Percentiles rank a stretch among this genome's conserved stretches.
Evolutionary conservation across 1,140 invertebrate genomes (phyloP).

Genomic region (Scaptomyza pallida): DNA sequence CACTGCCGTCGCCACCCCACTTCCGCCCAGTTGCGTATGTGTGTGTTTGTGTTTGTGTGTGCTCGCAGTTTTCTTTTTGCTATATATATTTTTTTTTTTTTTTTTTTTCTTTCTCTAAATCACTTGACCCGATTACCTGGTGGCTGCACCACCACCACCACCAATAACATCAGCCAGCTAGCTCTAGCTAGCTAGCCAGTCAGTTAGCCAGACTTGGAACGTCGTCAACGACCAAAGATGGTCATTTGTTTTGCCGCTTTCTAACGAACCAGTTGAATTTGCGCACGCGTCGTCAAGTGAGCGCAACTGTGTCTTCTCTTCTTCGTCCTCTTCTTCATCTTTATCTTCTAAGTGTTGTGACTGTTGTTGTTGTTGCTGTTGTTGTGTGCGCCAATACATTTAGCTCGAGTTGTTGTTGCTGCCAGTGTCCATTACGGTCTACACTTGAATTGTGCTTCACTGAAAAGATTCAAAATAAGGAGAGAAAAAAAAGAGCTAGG

Average conservation of each 20-base stretch:
- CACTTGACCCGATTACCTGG: slow-evolving; percentile 80
- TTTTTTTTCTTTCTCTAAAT: slow-evolving; percentile 71
- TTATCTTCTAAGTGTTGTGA: slow-evolving; percentile 1
- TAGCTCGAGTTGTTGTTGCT: slow-evolving; percentile 12
- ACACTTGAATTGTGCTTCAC: slow-evolving; percentile 42
- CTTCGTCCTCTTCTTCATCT: neutral
- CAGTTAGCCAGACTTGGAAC: slow-evolving; percentile 10
- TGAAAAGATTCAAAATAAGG: slow-evolving; percentile 8
- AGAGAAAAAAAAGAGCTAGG: slow-evolving; percentile 41
- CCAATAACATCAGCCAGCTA: neutral
- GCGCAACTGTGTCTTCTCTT: slow-evolving; percentile 33
- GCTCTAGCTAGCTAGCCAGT: neutral
- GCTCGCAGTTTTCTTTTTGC: slow-evolving; percentile 50
- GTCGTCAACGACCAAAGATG: slow-evolving; percentile 45
- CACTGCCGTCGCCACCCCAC: slow-evolving; percentile 21
- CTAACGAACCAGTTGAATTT: slow-evolving; percentile 79
- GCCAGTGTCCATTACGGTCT: slow-evolving; percentile 5
- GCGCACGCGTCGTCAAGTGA: slow-evolving; percentile 68
- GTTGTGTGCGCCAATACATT: slow-evolving; percentile 4
- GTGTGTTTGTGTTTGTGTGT: neutral
- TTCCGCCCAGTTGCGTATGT: slow-evolving; percentile 33
- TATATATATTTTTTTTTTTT: too few relatives aligned
- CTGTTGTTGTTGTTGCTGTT: slow-evolving; percentile 30
- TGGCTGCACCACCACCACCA: slow-evolving; percentile 53
- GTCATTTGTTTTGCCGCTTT: slow-evolving; percentile 81